Percentiles rank a stretch among this genome's conserved stretches.
These are phyloP conservation scores for Oceanodroma tethys DNA, from an alignment of 2,113 vertebrate genomes.

Conservation along the genomic window DNA sequence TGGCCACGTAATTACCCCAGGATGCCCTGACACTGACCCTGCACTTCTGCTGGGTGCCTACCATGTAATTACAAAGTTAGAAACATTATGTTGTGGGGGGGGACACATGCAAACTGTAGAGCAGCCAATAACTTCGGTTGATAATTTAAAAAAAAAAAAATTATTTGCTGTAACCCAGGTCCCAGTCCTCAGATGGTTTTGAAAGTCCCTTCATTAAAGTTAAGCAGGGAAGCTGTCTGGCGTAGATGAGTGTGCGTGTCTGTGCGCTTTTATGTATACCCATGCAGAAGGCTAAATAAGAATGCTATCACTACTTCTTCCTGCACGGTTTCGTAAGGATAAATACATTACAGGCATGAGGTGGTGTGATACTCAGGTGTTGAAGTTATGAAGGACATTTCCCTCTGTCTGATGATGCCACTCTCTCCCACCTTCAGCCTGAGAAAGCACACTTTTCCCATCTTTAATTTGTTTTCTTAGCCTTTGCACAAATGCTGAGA, in stretches of 20 bases:
- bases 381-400: neutral
- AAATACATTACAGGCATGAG: neutral
- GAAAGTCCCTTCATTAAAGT: neutral
- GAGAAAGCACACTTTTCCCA: neutral
- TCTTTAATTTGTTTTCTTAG: slow-evolving; percentile 9
- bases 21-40: slow-evolving; percentile 37
- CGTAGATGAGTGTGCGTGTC: neutral
- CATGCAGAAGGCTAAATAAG: neutral
- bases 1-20: slow-evolving; percentile 66
- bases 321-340: neutral
- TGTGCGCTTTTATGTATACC: neutral
- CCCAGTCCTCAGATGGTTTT: neutral
- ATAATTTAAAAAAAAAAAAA: neutral
- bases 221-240: neutral
- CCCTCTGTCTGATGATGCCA: neutral
- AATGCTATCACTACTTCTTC: neutral
- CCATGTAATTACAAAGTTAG: slow-evolving; percentile 62
- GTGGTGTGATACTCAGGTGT: neutral
- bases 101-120: neutral
- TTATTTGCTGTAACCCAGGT: neutral
- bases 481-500: slow-evolving; percentile 19
- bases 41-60: neutral
- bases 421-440: neutral
- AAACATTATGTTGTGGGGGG: neutral
- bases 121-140: neutral